Base-by-base conservation (phyloP, 2,113 vertebrate species). In the Willisornis vidua region DNA sequence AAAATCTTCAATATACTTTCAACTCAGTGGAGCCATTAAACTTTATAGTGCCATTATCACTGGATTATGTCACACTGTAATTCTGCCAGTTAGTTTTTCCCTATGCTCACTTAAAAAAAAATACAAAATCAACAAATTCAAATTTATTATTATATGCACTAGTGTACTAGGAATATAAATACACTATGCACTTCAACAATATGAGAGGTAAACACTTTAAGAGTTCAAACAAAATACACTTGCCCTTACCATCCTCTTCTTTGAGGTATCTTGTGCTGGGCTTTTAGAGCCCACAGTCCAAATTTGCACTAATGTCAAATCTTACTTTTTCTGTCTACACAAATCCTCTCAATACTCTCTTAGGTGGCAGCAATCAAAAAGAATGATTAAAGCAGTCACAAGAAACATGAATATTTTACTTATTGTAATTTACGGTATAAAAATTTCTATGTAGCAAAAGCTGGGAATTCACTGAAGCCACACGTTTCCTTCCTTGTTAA, bases 401-500 rank as follows among this genome's bases (percentile, higher is more conserved):
- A 67, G 43, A 89, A 89, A 67, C 15, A 23, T 1, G 2, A 79
- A 19, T 17, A 23, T 74, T 80, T 80, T 35, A 78, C 33, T 70
- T 3, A 26, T 31, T 12, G 19, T 12, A 61, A 31, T 24, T 61
- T 41, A 22, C 35, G 68, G 9, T 23, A 57, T 3, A 31, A 41
- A 59, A 43, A 72, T 51, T 3, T 31, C 41, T 3, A 3, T 0
- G 7, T 1, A n/a, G 58, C 18, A 65, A 45, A 75, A 75, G 20
- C 12, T 14, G 22, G 31, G 43, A 45, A 35, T 31, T 14, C 59
- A 14, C 31, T 7, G 54, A 28, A 70, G 35, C 16, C 55, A 54
- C 39, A 12, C 0, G 0, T 31, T n/a, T 3, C 4, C 23, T n/a
- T 3, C 4, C 23, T 8, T 0, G 7, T 9, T 14, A 45, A 33